Evolutionary conservation across 2,888 invertebrate genomes (phyloP).

Genomic region (Lacanobia wlatinum): DNA sequence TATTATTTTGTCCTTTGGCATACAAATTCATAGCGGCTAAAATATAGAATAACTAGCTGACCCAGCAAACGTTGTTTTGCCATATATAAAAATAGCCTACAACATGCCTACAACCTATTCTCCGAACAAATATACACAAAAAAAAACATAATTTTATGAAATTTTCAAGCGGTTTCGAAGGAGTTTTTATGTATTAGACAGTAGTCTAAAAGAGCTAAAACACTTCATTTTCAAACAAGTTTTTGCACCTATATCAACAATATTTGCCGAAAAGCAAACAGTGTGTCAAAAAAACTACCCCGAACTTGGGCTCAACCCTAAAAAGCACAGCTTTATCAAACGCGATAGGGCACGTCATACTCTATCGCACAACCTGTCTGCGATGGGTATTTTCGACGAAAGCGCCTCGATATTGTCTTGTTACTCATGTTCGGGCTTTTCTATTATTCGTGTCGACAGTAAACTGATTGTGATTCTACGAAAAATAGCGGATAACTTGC

Average conservation of each 20-base stretch:
- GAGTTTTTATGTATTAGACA: no score
- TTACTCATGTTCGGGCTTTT: constrained; percentile 60
- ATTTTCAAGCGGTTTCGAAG: no score
- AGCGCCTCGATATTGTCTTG: constrained; percentile 63
- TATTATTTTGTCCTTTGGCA: no score
- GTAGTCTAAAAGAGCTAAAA: no score
- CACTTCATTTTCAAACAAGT: not conserved
- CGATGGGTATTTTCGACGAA: constrained; percentile 70
- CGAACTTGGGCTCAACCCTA: constrained; percentile 58
- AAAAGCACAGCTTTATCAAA: constrained; percentile 83
- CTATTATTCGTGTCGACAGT: constrained; percentile 69
- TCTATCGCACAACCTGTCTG: constrained; percentile 70
- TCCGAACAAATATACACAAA: no score
- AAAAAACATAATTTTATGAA: no score
- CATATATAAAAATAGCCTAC: no score
- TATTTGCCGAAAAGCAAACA: not conserved
- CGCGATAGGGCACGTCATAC: constrained; percentile 83
- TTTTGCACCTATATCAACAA: not conserved
- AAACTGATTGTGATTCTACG: constrained; percentile 62
- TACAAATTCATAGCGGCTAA: no score
- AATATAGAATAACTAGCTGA: no score
- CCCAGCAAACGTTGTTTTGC: no score
- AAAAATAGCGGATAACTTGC: constrained; percentile 46
- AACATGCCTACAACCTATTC: no score
- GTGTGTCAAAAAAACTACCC: not conserved